Evolutionary conservation across 2,113 vertebrate genomes (phyloP).

Genomic region (Hucho hucho): DNA sequence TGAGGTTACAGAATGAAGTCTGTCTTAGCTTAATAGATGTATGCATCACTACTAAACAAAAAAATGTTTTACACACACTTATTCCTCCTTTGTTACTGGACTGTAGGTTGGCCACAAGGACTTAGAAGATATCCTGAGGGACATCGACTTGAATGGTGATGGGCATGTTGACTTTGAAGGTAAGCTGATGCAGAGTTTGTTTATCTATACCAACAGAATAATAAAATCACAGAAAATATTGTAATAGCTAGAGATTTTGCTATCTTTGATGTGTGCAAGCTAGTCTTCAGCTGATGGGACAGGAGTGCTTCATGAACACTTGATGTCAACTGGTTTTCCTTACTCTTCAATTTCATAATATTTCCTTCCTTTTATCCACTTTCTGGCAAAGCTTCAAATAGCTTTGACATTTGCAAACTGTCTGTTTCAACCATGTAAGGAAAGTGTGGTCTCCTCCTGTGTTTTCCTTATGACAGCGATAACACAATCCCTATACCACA

Average conservation of each 20-base stretch:
- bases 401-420: too few relatives aligned
- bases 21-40: neutral
- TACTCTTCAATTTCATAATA: too few relatives aligned
- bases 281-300: too few relatives aligned
- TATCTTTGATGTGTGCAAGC: too few relatives aligned
- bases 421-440: too few relatives aligned
- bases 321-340: too few relatives aligned
- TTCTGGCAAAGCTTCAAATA: too few relatives aligned
- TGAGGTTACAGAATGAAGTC: constrained; percentile 22
- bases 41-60: neutral
- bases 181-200: constrained; percentile 55
- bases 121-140: constrained; percentile 93
- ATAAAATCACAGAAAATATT: neutral
- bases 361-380: too few relatives aligned
- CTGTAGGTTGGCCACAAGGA: constrained; percentile 88
- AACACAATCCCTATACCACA: too few relatives aligned
- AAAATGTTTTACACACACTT: neutral
- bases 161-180: constrained; percentile 97
- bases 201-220: neutral
- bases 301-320: too few relatives aligned
- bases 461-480: too few relatives aligned
- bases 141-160: constrained; percentile 95
- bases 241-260: neutral
- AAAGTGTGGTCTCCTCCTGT: too few relatives aligned
- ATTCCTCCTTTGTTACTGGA: constrained; percentile 3